Evolutionary conservation across 2,888 invertebrate species (phyloP).

Genomic region (Camptogramma bilineatum): DNA sequence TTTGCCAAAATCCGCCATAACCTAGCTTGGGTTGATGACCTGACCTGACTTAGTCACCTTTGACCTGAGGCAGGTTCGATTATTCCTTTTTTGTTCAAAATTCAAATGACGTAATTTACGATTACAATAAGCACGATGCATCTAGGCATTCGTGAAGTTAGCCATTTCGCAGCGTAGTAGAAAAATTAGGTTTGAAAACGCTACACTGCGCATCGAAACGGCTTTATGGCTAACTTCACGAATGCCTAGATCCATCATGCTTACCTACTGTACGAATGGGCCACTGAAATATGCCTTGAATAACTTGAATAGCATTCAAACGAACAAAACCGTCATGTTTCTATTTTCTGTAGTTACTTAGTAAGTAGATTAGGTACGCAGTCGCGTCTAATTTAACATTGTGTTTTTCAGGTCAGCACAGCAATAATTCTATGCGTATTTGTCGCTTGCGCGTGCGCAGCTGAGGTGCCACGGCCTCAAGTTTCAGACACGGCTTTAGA

Average conservation of each 20-base stretch:
- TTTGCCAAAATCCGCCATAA: neutral
- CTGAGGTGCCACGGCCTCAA: constrained; percentile 64
- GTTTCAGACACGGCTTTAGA: constrained; percentile 89
- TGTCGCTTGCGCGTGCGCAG: constrained; percentile 49
- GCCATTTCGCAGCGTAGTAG: no score
- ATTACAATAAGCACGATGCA: no score
- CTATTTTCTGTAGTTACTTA: neutral
- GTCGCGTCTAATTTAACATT: constrained; percentile 17
- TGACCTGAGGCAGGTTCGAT: neutral
- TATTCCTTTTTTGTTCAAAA: neutral
- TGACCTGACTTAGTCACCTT: no score
- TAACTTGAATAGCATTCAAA: neutral
- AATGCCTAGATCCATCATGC: no score
- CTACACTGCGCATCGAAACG: no score
- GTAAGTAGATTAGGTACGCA: neutral
- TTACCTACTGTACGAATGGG: no score
- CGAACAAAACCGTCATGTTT: neutral
- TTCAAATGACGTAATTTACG: no score
- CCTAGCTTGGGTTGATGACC: no score
- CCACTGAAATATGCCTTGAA: no score
- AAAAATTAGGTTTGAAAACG: no score
- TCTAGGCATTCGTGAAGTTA: no score
- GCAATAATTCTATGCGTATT: constrained; percentile 56
- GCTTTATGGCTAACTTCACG: no score
- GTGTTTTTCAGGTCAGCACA: constrained; percentile 59